Conservation (phyloP, 2,888 invertebrate genomes). For the Drosophila borborema region DNA sequence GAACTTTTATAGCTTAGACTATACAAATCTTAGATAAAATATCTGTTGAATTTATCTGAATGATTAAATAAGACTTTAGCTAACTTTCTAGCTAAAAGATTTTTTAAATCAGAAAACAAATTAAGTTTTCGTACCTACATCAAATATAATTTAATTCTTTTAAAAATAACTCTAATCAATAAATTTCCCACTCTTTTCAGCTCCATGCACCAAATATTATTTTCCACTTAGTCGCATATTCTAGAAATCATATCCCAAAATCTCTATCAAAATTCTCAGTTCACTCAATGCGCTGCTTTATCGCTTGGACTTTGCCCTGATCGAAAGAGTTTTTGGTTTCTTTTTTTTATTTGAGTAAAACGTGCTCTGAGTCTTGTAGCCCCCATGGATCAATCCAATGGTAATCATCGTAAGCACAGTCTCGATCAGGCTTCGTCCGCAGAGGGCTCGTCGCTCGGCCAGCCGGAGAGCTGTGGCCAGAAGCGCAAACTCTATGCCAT, state of each 20-base stretch:
- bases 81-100: no score
- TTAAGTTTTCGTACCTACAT: background rate
- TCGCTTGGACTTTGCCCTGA: slow-evolving; percentile 66
- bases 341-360: background rate
- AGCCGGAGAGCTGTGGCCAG: slow-evolving; percentile 25
- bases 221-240: background rate
- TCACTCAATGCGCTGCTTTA: slow-evolving; percentile 48
- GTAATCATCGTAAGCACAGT: slow-evolving; percentile 45
- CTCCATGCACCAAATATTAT: background rate
- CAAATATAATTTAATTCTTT: background rate
- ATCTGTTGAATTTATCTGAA: no score
- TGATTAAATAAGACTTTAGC: no score
- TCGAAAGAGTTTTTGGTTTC: slow-evolving; percentile 24
- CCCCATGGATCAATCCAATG: slow-evolving; percentile 67
- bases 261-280: slow-evolving; percentile 16
- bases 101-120: no score
- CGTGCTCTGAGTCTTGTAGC: background rate
- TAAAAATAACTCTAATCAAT: background rate
- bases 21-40: no score
- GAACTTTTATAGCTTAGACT: no score
- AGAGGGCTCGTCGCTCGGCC: slow-evolving; percentile 4
- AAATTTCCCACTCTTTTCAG: background rate
- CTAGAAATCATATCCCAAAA: slow-evolving; percentile 6
- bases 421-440: slow-evolving; percentile 41
- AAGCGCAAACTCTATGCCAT: slow-evolving; percentile 74